Base-by-base conservation (phyloP, 1,140 invertebrate genomes). In the Conus ventricosus region DNA sequence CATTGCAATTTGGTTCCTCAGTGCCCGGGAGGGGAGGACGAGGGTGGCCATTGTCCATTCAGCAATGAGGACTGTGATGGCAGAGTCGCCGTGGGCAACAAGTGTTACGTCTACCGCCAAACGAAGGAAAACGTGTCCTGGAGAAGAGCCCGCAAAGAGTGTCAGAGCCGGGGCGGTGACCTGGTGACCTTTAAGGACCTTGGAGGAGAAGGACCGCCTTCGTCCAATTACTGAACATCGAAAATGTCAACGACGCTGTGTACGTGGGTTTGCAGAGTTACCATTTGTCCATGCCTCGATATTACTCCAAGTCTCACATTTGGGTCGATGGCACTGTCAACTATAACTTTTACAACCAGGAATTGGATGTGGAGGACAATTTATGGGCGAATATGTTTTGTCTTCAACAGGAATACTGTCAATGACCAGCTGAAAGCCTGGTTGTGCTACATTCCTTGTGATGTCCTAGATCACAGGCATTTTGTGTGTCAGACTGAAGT, bases 11-110 rank as follows among this genome's bases (percentile, higher is more conserved):
- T 75, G 63, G 25, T 39, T 6, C 67, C 25, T 8, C 27, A 85
- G 67, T 85, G 84, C 15, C 39, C 17, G 0, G 84, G 84, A 10
- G 27, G 63, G 4, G 84, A 85, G 67, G 84, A 85, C n/a, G 84
- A 85, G 39, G 84, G 84, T 6, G 20, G 55, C 25, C 84, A 85
- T 39, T 85, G 84, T 71, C 60, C 60, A 4, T 85, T 85, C 67
- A 85, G 84, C 84, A 75, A 27, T 75, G 57, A 15, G 23, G 84
- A 63, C 23, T 85, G 84, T 23, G 76, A 85, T 11, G 84, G 84
- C 4, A 71, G 25, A 20, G 51, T 85, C 3, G 84, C 67, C 25
- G 84, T 76, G 25, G 25, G 67, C 51, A 54, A 85, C 84, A 85
- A 85, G 20, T 85, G 84, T 27, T 85, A 85, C 39, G 4, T 27